Evolutionary conservation across 2,888 invertebrate genomes (phyloP), one percentile per base, ranked within the genome.

Genomic region (Leptinotarsa rubiginosa): DNA sequence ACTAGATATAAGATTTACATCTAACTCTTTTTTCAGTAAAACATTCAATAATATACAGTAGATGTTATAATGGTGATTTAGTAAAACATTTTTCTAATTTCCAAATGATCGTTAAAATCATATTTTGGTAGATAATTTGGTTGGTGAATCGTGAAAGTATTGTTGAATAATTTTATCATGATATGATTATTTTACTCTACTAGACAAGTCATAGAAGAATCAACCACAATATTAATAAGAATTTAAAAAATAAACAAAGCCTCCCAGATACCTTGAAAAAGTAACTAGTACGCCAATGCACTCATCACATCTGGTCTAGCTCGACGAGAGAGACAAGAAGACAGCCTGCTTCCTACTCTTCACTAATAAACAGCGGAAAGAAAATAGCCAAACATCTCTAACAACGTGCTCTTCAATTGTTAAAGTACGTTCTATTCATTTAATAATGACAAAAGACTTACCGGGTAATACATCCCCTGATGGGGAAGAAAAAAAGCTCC

Each of bases 381-480:
- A 73, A 75, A 75, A 73, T 59, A 65, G n/a, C 54, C 65, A 70
- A 56, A 56, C 74, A 41, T 71, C 64, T 65, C 41, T 70, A 71
- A 54, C 74, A 74, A 70, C 74, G 65, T 71, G 74, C 56, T 71
- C n/a, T 31, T 62, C 52, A 47, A 31, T 56, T 54, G n/a, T 18
- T 56, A 3, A n/a, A 16, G 15, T 15, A 7, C 54, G 41, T 52
- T 54, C 10, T 47, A 15, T 20, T 18, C 20, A 52, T 16, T 47
- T 7, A 25, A 10, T 49, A 73, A 31, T 67, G 47, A 41, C 50
- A 64, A 69, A 69, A 20, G 64, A 94, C 95, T 95, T 92, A 96
- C 96, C 93, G 96, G 96, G 93, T 96, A 96, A 91, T 96, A 96
- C 93, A 96, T 95, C 93, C 96, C 96, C 94, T 96, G 96, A 91